Percentiles rank a stretch among this genome's conserved stretches.
These are phyloP conservation scores for Drosophila limbata DNA, from an alignment of 2,888 invertebrate genomes.

Conservation along the genomic window DNA sequence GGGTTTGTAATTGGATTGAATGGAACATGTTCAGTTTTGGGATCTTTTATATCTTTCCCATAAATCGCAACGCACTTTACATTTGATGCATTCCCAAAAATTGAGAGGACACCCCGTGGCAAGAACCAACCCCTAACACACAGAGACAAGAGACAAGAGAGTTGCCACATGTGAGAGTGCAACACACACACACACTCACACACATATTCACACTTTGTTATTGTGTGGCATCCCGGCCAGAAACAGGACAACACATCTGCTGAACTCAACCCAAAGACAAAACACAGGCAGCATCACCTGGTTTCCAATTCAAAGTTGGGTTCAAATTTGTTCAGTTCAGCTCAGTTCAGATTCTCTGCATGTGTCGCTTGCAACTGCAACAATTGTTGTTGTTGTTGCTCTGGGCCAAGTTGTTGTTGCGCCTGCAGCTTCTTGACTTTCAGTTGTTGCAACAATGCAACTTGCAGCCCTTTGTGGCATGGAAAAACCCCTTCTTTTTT, in stretches of 20 bases:
- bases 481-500: constrained; percentile 24
- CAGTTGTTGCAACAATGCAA: constrained; percentile 53
- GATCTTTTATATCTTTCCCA: constrained; percentile 62
- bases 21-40: neutral
- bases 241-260: constrained; percentile 64
- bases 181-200: constrained; percentile 47
- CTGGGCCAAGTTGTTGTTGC: constrained; percentile 33
- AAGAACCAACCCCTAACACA: constrained; percentile 57
- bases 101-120: constrained; percentile 38
- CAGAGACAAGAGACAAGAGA: constrained; percentile 24
- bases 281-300: constrained; percentile 58
- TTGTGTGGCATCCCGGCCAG: constrained; percentile 38
- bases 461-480: constrained; percentile 29
- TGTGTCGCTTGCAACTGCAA: constrained; percentile 36
- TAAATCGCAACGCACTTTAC: constrained; percentile 69
- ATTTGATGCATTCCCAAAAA: constrained; percentile 17
- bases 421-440: constrained; percentile 77
- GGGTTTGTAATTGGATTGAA: constrained; percentile 28
- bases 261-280: constrained; percentile 22
- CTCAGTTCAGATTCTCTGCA: constrained; percentile 43
- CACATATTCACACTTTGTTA: constrained; percentile 52
- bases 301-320: constrained; percentile 27
- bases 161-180: constrained; percentile 68
- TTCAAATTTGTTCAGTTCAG: constrained; percentile 1
- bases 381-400: constrained; percentile 9